Conservation (phyloP, 2,888 invertebrate species). For the Sialis lutaria region DNA sequence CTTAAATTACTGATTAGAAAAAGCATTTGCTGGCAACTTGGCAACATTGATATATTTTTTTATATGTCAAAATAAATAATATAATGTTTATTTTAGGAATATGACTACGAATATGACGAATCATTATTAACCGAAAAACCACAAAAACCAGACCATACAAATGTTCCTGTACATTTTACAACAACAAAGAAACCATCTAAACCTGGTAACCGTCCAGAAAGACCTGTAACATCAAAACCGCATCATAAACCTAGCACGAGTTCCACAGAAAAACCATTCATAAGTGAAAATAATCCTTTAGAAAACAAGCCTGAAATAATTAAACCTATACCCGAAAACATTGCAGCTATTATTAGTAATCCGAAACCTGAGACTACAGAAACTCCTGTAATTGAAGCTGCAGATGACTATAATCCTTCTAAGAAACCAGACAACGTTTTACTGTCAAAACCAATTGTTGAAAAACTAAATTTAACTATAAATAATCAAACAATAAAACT, state of each 20-base stretch:
- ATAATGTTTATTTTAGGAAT: constrained; percentile 34
- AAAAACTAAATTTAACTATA: no score
- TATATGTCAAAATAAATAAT: no score
- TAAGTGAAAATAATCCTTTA: neutral
- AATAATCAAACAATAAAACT: neutral
- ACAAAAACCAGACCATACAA: constrained; percentile 13
- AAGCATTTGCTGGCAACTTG: no score
- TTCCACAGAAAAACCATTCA: constrained; percentile 4
- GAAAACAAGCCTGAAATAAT: constrained; percentile 1
- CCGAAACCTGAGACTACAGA: neutral
- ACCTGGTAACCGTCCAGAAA: no score
- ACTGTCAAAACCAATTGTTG: no score
- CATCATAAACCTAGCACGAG: neutral
- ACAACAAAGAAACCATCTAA: neutral
- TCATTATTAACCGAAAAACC: constrained; percentile 55
- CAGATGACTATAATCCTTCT: no score
- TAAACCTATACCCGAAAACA: constrained; percentile 1
- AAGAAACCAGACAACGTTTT: no score
- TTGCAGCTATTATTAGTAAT: no score
- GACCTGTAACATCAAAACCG: no score
- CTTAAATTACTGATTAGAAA: no score
- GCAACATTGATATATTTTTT: no score
- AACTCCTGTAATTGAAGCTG: neutral
- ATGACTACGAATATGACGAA: constrained; percentile 57
- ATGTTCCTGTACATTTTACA: constrained; percentile 9